Percentiles rank a stretch among this genome's conserved stretches.
Evolutionary conservation across 1,140 invertebrate genomes (phyloP).

Genomic region (Drosophila ambigua): DNA sequence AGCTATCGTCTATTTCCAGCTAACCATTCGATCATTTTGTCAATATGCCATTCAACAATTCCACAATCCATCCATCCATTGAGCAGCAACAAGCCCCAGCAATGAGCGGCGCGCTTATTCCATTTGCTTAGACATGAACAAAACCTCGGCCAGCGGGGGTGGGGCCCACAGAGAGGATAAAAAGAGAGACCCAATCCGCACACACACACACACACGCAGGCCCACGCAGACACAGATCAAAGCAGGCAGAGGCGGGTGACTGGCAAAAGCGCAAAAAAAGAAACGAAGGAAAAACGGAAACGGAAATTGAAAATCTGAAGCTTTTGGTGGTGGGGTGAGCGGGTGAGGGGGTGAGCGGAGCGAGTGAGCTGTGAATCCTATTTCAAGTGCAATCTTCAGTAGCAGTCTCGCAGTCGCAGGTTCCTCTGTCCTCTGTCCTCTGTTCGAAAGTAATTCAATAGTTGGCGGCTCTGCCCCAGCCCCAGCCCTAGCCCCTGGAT

Average conservation of each 20-base stretch:
- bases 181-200: slow-evolving; percentile 1
- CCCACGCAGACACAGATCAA: slow-evolving; percentile 17
- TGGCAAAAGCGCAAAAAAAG: slow-evolving; percentile 27
- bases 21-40: not conserved
- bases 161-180: not conserved
- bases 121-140: slow-evolving; percentile 81
- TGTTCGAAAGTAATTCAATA: slow-evolving; percentile 76
- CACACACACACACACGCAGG: not conserved
- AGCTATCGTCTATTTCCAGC: not conserved
- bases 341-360: not conserved
- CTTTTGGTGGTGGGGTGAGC: slow-evolving; percentile 49
- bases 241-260: not conserved
- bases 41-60: no score
- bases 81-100: slow-evolving; percentile 66
- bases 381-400: slow-evolving; percentile 82
- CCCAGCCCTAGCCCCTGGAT: no score
- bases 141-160: slow-evolving; percentile 26
- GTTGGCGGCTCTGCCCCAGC: slow-evolving; percentile 43
- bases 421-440: no score
- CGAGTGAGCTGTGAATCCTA: slow-evolving; percentile 81
- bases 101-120: slow-evolving; percentile 80
- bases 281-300: slow-evolving; percentile 62
- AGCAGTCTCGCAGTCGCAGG: slow-evolving; percentile 31
- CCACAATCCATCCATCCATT: slow-evolving; percentile 21
- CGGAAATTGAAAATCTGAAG: slow-evolving; percentile 82